Evolutionary conservation across 2,888 invertebrate genomes (phyloP), one percentile per base, ranked within the genome.

Genomic region (Thecocarcelia acutangulata): DNA sequence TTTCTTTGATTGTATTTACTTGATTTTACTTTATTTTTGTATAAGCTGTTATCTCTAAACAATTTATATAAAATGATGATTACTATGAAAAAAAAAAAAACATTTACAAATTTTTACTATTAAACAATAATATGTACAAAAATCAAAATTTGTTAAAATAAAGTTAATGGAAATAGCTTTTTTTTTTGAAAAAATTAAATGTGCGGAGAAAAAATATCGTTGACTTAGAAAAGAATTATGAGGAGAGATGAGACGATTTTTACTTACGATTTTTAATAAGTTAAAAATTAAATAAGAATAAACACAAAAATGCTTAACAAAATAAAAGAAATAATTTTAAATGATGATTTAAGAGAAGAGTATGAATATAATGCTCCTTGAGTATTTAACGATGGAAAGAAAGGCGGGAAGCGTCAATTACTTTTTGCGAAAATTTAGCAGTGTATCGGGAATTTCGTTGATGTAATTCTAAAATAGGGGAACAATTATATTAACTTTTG

Each of bases 401-500:
- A 9, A 9, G 33, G 8, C 9, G 42, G 52, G 19, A 48, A 5
- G 15, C 2, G 3, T 21, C 74, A 76, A 81, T 87, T 88, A 88
- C 84, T 90, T 90, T 84, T 88, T 91, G 48, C 82, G 82, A 83
- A 89, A 90, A 85, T 87, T 90, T 83, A 90, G 87, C 85, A 91
- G 85, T 85, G 91, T 90, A 70, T 91, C 91, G 50, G 91, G 89
- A 75, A 91, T 90, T 87, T 91, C 91, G 78, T 91, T 91, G 69
- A 91, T 87, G 80, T 90, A 90, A 80, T 91, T 91, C 91, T 91
- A 86, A 15, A 89, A 90, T 81, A n/a, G 54, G 83, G 83, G 79
- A 72, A 73, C 17, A 8, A 5, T 13, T 46, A n/a, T 21, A n/a
- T 15, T 54, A 19, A 13, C 44, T 19, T n/a, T 12, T n/a, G n/a